A percentile compares a stretch with the other conserved stretches of the same genome.
phyloP scores from a whole-genome alignment of 2,888 invertebrate species.

The Corythucha ciliata region DNA sequence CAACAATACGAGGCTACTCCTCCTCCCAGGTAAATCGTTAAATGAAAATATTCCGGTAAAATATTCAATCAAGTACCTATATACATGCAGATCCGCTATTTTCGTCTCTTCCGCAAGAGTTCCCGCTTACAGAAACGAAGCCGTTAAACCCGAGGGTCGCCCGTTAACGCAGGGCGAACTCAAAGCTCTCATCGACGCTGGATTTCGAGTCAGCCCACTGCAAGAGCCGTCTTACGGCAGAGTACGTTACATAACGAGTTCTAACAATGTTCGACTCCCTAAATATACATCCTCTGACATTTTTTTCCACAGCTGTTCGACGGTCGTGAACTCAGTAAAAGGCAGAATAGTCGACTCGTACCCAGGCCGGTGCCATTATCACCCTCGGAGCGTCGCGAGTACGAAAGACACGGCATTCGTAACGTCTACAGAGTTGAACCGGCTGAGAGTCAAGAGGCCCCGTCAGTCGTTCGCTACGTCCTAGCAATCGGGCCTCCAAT shows the following conservation, averaged over 20 bases:
- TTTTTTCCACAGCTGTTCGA: no score
- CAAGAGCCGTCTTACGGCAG: no score
- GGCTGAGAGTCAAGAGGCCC: conserved; percentile 30
- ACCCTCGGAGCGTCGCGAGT: conserved; percentile 27
- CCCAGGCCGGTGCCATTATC: conserved; percentile 31
- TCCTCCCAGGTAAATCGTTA: conserved; percentile 13
- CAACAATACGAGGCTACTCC: conserved; percentile 22
- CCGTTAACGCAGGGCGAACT: conserved; percentile 31
- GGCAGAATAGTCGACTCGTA: conserved; percentile 25
- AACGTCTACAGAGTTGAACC: conserved; percentile 33
- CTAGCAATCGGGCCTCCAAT: conserved; percentile 33
- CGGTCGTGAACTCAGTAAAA: no score
- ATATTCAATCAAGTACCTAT: neutral
- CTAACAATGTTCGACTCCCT: no score
- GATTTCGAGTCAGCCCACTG: conserved; percentile 25
- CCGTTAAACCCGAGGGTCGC: conserved; percentile 22
- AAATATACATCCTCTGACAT: no score
- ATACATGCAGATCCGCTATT: conserved; percentile 28
- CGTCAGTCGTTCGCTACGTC: conserved; percentile 30
- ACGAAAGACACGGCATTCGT: conserved; percentile 31
- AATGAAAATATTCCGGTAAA: neutral
- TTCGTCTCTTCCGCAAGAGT: conserved; percentile 28
- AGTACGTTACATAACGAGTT: no score
- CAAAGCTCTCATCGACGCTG: conserved; percentile 30
- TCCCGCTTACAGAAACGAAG: conserved; percentile 1